A percentile compares a stretch with the other conserved stretches of the same genome.
These are phyloP conservation scores for Gobio gobio DNA, from an alignment of 2,113 vertebrate genomes.

Conservation along the genomic window DNA sequence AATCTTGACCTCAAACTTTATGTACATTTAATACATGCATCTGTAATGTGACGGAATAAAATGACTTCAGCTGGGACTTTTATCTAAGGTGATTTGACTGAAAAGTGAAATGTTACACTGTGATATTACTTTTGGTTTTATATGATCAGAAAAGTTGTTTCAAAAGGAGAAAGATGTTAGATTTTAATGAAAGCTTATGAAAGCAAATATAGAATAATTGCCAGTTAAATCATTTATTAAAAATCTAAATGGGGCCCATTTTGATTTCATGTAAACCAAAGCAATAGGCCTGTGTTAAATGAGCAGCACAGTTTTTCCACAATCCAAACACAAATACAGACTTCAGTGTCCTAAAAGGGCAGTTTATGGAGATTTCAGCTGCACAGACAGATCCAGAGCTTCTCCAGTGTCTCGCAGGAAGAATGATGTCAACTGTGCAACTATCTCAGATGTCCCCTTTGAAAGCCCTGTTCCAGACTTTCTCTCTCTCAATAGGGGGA, in stretches of 20 bases:
- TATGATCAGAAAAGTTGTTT: neutral
- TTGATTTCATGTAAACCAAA: neutral
- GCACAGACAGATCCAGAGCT: slow-evolving; percentile 28
- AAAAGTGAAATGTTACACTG: neutral
- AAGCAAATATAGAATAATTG: neutral
- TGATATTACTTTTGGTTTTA: neutral
- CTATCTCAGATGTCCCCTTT: slow-evolving; percentile 55
- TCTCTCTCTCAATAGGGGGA: slow-evolving; percentile 65
- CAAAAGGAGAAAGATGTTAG: neutral
- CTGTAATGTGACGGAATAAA: neutral
- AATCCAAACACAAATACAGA: slow-evolving; percentile 11
- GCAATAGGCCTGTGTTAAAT: neutral
- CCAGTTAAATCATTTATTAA: neutral
- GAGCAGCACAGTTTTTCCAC: neutral
- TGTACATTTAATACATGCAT: too few species aligned
- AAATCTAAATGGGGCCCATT: neutral
- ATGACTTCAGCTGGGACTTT: neutral
- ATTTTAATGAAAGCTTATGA: neutral
- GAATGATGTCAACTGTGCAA: slow-evolving; percentile 46
- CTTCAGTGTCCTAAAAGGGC: slow-evolving; percentile 38
- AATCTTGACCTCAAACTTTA: neutral
- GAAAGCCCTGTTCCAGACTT: slow-evolving; percentile 66
- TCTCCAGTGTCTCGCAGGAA: slow-evolving; percentile 43
- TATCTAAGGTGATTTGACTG: neutral
- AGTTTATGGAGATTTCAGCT: slow-evolving; percentile 43